phyloP scores from a whole-genome alignment of 2,888 invertebrate genomes.

The Cantharis flavilabris region DNA sequence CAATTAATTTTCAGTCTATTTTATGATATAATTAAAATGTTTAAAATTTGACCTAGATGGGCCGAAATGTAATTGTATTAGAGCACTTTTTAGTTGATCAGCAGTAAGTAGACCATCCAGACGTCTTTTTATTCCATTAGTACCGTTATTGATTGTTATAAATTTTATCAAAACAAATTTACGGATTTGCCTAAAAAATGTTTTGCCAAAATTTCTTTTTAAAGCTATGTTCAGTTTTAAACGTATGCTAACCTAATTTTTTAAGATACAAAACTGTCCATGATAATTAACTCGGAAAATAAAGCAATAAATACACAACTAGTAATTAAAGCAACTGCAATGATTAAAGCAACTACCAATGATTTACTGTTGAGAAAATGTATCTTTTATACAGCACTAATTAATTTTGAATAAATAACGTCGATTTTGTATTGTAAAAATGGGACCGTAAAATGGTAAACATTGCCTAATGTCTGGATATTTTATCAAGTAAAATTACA shows the following conservation, averaged over 20 bases:
- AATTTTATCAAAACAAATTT: background rate
- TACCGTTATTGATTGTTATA: background rate
- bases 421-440: background rate
- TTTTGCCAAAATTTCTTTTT: background rate
- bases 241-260: too few species aligned
- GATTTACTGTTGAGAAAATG: background rate
- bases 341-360: background rate
- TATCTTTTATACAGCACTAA: background rate
- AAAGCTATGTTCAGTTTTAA: too few species aligned
- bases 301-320: too few species aligned
- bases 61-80: background rate
- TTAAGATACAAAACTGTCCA: background rate
- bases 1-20: background rate
- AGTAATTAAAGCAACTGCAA: background rate
- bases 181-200: background rate
- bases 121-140: background rate
- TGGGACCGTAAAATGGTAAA: background rate
- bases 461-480: background rate
- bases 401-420: background rate
- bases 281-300: background rate
- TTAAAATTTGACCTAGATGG: background rate
- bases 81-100: background rate
- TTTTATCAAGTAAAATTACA: slow-evolving; percentile 5
- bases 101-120: background rate
- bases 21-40: background rate